Percentiles rank a stretch among this genome's conserved stretches.
Evolutionary conservation across 2,797 vertebrate genomes (phyloP).

Genomic region (Cyclura pinguis): DNA sequence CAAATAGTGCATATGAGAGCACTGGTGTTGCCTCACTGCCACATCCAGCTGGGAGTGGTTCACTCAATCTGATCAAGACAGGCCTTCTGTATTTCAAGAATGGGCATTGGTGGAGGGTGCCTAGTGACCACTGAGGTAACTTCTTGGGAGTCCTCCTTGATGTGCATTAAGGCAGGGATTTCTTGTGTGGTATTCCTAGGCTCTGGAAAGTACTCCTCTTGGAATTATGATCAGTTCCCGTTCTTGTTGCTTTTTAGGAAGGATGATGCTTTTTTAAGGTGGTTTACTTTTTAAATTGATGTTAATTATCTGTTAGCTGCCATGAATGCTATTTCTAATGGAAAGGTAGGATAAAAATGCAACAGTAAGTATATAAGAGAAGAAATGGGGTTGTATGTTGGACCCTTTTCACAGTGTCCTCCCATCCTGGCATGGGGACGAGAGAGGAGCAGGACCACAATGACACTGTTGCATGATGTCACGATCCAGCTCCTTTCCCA

Average conservation of each 20-base stretch:
- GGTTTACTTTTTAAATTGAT: background rate
- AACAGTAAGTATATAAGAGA: no score
- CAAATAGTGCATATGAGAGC: background rate
- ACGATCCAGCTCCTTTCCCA: no score
- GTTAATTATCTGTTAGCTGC: background rate
- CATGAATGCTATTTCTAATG: no score
- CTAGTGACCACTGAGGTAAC: background rate
- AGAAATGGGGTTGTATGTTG: no score
- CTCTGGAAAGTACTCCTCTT: background rate
- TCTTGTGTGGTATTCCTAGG: background rate
- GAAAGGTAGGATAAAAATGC: no score
- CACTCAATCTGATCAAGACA: background rate
- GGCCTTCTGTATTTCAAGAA: background rate
- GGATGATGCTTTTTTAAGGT: background rate
- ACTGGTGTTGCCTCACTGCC: background rate
- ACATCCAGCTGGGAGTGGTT: background rate
- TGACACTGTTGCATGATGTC: no score
- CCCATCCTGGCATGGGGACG: no score
- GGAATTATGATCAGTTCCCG: background rate
- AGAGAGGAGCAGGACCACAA: no score
- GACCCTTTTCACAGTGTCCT: no score
- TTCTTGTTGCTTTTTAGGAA: background rate
- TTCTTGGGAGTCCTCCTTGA: background rate
- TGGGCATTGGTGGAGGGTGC: background rate
- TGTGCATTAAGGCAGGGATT: no score